These are phyloP conservation scores for Drosophila saltans DNA, from an alignment of 1,140 invertebrate genomes.

Conservation along the genomic window DNA sequence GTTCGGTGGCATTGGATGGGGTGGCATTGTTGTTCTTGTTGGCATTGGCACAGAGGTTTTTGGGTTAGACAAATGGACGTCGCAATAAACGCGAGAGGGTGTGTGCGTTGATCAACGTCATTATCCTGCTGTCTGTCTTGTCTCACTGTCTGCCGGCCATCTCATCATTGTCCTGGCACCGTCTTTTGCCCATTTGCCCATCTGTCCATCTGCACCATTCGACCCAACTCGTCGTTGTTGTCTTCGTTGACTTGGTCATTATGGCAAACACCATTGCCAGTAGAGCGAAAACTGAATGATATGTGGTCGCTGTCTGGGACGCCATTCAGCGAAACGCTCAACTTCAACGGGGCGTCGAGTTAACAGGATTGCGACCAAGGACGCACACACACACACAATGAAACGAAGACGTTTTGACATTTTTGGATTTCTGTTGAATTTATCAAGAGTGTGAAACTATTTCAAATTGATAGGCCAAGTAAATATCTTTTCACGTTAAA, in stretches of 20 bases:
- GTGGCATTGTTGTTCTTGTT: no score
- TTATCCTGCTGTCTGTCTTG: slow-evolving; percentile 51
- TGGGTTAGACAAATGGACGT: slow-evolving; percentile 69
- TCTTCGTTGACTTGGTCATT: slow-evolving; percentile 46
- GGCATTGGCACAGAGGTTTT: neutral
- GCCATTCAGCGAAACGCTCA: slow-evolving; percentile 17
- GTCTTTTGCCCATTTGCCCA: neutral
- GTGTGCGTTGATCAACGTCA: slow-evolving; percentile 74
- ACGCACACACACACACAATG: neutral
- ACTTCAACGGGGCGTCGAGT: neutral
- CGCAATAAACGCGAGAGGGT: slow-evolving; percentile 52
- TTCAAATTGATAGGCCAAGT: neutral
- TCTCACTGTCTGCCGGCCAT: slow-evolving; percentile 31
- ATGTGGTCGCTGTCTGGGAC: slow-evolving; percentile 59
- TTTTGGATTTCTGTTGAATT: neutral
- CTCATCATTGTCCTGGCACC: slow-evolving; percentile 45
- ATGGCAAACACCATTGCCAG: slow-evolving; percentile 62
- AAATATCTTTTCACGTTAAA: neutral
- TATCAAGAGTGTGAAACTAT: slow-evolving; percentile 6
- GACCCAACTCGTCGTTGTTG: neutral
- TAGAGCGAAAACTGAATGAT: slow-evolving; percentile 41
- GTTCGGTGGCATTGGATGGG: neutral
- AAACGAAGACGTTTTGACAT: no score
- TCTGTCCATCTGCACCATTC: neutral
- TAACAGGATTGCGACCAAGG: slow-evolving; percentile 3